A percentile compares a stretch with the other conserved stretches of the same genome.
Conservation (phyloP, 2,113 vertebrate genomes). For the Empidonax traillii region DNA sequence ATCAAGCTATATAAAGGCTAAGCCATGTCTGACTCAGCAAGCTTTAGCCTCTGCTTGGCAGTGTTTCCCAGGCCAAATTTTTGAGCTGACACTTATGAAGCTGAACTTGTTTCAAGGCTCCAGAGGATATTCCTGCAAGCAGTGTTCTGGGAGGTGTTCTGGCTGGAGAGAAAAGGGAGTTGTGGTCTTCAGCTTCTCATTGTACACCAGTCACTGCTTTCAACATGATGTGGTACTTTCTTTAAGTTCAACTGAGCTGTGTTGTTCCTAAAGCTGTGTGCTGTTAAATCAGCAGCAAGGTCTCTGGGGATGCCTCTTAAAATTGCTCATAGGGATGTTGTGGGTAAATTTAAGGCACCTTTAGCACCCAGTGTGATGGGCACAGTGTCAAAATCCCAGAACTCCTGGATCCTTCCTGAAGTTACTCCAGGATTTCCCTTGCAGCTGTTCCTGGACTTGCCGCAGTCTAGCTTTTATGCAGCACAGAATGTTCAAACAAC, state of each 20-base stretch:
- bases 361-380: background rate
- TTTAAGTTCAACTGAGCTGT: background rate
- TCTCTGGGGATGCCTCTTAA: background rate
- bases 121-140: background rate
- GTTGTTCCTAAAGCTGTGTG: background rate
- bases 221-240: background rate
- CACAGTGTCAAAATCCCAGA: background rate
- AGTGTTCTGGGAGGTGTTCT: background rate
- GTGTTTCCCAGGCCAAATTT: background rate
- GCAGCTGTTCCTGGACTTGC: background rate
- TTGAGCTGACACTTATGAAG: background rate
- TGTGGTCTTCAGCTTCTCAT: background rate
- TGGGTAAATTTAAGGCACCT: background rate
- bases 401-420: background rate
- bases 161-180: background rate
- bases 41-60: background rate
- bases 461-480: background rate
- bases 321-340: background rate
- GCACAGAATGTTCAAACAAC: background rate
- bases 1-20: background rate
- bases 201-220: background rate
- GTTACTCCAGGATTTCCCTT: slow-evolving; percentile 12
- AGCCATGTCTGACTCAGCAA: background rate
- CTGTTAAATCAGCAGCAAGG: background rate
- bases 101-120: background rate